Base-by-base conservation (phyloP, 2,888 invertebrate genomes). In the Amphipoea lucens region DNA sequence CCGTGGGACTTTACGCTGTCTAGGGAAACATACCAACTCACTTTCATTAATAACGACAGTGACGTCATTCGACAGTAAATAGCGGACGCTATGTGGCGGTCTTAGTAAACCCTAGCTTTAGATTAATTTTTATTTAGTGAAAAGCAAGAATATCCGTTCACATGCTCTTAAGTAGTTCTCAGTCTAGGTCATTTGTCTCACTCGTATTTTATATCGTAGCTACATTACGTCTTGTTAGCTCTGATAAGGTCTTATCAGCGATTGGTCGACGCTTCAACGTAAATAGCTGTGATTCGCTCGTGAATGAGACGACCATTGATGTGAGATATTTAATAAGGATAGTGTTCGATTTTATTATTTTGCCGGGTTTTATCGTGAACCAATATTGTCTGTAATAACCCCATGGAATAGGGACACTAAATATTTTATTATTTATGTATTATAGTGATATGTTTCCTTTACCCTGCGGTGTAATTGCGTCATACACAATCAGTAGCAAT, bases 161-260 rank as follows among this genome's bases (percentile, higher is more conserved):
- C 60, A 51, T 12, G 14, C 42, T 48, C 45, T 36, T 4, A 57
- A 48, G 54, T 70, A 75, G 54, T 67, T 74, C 82, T 75, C 62
- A 60, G 79, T 83, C 87, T 87, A 73, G 87, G 78, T 81, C 83
- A 81, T 89, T 78, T 89, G 79, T 81, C 79, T 89, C 68, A 42
- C 45, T 29, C 54, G 57, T 70, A 77, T 63, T 82, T 71, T 79
- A 82, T 78, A 76, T 57, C 78, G 60, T 12, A 2, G 45, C 45
- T 14, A 82, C 76, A 81, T 87, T 81, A 86, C 71, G 7, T 77
- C 83, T 77, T 63, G 86, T 86, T 84, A 86, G 72, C 72, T 40
- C 17, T 29, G 89, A 88, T 88, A 89, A 84, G 81, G 78, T 20
- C 88, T 86, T 85, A 82, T 83, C 89, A 72, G 79, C 11, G 85